A percentile compares a stretch with the other conserved stretches of the same genome.
Evolutionary conservation across 2,888 invertebrate genomes (phyloP).

Genomic region (Campoletis raptor): DNA sequence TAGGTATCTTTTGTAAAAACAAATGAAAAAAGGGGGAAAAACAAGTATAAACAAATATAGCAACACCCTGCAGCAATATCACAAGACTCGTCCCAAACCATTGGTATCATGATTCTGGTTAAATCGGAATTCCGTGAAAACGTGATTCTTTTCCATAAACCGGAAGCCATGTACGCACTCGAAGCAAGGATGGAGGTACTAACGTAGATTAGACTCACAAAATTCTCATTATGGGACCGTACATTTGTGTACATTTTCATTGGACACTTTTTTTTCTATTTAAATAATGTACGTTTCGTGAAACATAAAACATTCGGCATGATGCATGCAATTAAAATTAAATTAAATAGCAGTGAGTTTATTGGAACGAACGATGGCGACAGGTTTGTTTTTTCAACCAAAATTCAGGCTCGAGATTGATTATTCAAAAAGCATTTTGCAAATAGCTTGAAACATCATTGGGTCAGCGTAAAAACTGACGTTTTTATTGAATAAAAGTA

Average conservation of each 20-base stretch:
- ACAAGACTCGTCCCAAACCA: constrained; percentile 32
- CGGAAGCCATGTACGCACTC: constrained; percentile 19
- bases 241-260: neutral
- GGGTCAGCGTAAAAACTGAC: neutral
- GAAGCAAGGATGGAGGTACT: constrained; percentile 12
- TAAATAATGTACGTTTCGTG: neutral
- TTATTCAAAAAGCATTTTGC: neutral
- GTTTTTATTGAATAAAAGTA: neutral
- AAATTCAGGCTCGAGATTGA: neutral
- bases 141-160: constrained; percentile 68
- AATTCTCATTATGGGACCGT: constrained; percentile 10
- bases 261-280: neutral
- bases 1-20: neutral
- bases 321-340: neutral
- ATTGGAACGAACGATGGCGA: neutral
- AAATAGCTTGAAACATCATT: neutral
- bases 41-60: constrained; percentile 9
- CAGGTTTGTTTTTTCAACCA: neutral
- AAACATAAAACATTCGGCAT: neutral
- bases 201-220: constrained; percentile 39
- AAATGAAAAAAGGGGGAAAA: constrained; percentile 7
- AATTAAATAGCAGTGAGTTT: neutral
- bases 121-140: constrained; percentile 66
- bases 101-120: constrained; percentile 57
- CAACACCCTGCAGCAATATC: constrained; percentile 46